phyloP scores from a whole-genome alignment of 2,888 invertebrate species.

The Lepidocyrtinus sp. region DNA sequence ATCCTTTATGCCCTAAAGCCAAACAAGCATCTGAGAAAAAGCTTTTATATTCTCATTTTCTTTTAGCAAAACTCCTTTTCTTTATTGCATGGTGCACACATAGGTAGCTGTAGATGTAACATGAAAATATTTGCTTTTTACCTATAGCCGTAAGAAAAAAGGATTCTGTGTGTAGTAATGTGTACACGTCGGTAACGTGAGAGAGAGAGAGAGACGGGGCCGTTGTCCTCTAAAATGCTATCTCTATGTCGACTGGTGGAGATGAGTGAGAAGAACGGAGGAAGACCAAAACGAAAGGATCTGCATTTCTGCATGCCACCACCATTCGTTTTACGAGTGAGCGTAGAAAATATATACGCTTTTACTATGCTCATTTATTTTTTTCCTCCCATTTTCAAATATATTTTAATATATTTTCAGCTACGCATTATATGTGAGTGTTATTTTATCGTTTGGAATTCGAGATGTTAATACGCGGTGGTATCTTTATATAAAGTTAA shows the following conservation, averaged over 20 bases:
- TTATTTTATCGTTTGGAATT: background rate
- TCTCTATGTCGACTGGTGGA: constrained; percentile 21
- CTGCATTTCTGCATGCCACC: constrained; percentile 33
- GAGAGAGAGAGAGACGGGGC: constrained; percentile 49
- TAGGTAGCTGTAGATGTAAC: background rate
- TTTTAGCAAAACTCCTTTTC: constrained; percentile 24
- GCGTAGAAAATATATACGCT: background rate
- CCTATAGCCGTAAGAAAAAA: background rate
- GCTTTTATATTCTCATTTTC: constrained; percentile 18
- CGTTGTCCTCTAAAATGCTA: constrained; percentile 59
- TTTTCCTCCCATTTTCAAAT: background rate
- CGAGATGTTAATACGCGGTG: background rate
- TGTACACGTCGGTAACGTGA: constrained; percentile 22
- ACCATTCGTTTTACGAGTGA: constrained; percentile 13
- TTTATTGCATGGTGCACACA: background rate
- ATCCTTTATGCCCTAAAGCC: constrained; percentile 41
- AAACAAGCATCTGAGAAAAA: constrained; percentile 43
- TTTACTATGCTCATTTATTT: background rate
- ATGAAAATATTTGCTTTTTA: background rate
- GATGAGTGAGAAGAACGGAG: constrained; percentile 29
- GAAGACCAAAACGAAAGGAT: background rate
- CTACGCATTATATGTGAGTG: background rate
- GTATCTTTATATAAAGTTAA: constrained; percentile 11
- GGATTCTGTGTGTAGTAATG: background rate
- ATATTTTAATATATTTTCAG: background rate